Evolutionary conservation across 2,888 invertebrate genomes (phyloP).

Genomic region (Cheilosia urbana): DNA sequence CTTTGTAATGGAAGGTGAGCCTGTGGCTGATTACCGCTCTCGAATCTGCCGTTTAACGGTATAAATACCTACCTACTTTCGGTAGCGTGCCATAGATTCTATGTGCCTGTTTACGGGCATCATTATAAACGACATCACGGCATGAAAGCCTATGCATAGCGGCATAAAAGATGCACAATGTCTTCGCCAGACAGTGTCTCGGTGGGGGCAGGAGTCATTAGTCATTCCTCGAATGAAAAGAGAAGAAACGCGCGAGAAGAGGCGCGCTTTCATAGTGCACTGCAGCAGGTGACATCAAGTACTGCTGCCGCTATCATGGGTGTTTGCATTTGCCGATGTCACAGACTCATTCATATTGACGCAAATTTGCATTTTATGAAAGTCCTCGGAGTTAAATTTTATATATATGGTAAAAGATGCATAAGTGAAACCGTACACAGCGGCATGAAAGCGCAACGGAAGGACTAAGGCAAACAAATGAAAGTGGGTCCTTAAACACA

Average conservation of each 20-base stretch:
- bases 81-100: slow-evolving; percentile 40
- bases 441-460: slow-evolving; percentile 64
- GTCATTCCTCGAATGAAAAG: slow-evolving; percentile 58
- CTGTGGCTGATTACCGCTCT: slow-evolving; percentile 33
- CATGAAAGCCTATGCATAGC: slow-evolving; percentile 4
- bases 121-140: slow-evolving; percentile 30
- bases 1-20: neutral
- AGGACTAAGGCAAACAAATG: slow-evolving; percentile 72
- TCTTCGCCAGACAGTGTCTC: slow-evolving; percentile 31
- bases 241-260: slow-evolving; percentile 35
- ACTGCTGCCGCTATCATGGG: slow-evolving; percentile 33
- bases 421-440: slow-evolving; percentile 75
- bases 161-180: slow-evolving; percentile 38
- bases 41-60: slow-evolving; percentile 32
- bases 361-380: slow-evolving; percentile 73
- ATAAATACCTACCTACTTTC: slow-evolving; percentile 34
- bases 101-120: neutral
- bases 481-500: slow-evolving; percentile 75
- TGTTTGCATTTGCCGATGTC: slow-evolving; percentile 62
- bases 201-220: slow-evolving; percentile 58
- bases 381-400: slow-evolving; percentile 70
- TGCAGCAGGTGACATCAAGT: slow-evolving; percentile 60
- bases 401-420: slow-evolving; percentile 73
- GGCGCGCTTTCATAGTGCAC: slow-evolving; percentile 32
- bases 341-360: slow-evolving; percentile 69